Conservation (phyloP, 2,797 vertebrate species). For the Acestrorhynchus altus region DNA sequence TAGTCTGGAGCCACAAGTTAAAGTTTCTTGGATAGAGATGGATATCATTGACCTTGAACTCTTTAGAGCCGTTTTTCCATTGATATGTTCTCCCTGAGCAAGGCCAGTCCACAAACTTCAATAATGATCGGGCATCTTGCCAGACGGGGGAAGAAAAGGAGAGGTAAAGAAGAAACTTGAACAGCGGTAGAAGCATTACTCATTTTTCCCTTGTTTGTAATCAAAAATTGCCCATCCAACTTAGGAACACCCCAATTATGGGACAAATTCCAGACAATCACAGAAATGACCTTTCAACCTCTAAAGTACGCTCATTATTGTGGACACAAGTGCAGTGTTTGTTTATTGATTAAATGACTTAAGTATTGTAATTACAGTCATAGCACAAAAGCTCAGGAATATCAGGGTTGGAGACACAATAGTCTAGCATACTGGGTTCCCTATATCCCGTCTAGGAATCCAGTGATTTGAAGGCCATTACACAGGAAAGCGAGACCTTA, state of each 20-base stretch:
- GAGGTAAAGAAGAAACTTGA: background rate
- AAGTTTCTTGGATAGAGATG: constrained; percentile 28
- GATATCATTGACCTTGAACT: constrained; percentile 48
- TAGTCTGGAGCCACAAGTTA: background rate
- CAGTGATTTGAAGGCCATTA: background rate
- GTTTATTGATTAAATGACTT: constrained; percentile 40
- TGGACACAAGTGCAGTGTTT: constrained; percentile 41
- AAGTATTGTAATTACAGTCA: constrained; percentile 48
- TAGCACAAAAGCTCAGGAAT: constrained; percentile 9
- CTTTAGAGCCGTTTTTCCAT: constrained; percentile 1
- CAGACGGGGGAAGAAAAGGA: background rate
- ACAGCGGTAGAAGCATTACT: constrained; percentile 29
- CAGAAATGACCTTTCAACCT: constrained; percentile 36
- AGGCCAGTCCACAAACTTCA: constrained; percentile 7
- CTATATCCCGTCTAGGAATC: background rate
- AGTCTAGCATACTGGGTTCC: background rate
- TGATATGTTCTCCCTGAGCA: background rate
- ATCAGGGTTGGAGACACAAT: background rate
- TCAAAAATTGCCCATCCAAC: constrained; percentile 38
- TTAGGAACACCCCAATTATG: constrained; percentile 39
- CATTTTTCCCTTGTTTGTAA: constrained; percentile 13
- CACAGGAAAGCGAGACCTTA: background rate
- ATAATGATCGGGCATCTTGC: constrained; percentile 14
- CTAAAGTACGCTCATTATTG: constrained; percentile 42
- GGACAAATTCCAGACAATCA: constrained; percentile 44